Evolutionary conservation across 2,113 vertebrate genomes (phyloP).

Genomic region (Crotalus viridis): DNA sequence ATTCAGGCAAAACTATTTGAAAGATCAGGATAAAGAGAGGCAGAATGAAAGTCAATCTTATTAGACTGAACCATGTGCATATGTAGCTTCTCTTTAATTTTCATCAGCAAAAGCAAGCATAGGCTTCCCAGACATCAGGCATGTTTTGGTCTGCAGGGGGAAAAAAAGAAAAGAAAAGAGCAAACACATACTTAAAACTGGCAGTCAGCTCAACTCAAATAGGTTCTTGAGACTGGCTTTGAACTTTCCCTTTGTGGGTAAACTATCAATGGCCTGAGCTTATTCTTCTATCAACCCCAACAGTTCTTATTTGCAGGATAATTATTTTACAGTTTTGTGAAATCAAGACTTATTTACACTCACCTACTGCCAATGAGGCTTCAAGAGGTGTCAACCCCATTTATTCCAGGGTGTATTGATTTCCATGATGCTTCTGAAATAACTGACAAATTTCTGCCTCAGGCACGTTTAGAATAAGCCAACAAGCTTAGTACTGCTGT

Average conservation of each 20-base stretch:
- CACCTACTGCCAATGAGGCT: not conserved
- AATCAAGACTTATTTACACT: constrained; percentile 30
- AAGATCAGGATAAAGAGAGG: not conserved
- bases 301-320: constrained; percentile 14
- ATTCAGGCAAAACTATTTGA: not conserved
- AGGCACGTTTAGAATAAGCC: not conserved
- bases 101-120: constrained; percentile 34
- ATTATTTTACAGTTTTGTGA: not conserved
- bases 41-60: not conserved
- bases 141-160: constrained; percentile 32
- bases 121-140: constrained; percentile 30
- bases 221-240: constrained; percentile 2
- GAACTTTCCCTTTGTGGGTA: constrained; percentile 2
- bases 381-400: not conserved
- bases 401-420: constrained; percentile 16
- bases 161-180: not conserved
- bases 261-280: not conserved
- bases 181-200: not conserved
- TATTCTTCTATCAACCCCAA: not conserved
- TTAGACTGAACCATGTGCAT: not conserved
- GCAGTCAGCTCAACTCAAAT: not conserved
- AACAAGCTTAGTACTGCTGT: constrained; percentile 14
- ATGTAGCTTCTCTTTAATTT: constrained; percentile 32
- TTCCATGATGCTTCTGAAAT: constrained; percentile 23
- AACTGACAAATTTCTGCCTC: constrained; percentile 29